Base-by-base conservation (phyloP, 2,888 invertebrate species). In the Mallateleia sp. region DNA sequence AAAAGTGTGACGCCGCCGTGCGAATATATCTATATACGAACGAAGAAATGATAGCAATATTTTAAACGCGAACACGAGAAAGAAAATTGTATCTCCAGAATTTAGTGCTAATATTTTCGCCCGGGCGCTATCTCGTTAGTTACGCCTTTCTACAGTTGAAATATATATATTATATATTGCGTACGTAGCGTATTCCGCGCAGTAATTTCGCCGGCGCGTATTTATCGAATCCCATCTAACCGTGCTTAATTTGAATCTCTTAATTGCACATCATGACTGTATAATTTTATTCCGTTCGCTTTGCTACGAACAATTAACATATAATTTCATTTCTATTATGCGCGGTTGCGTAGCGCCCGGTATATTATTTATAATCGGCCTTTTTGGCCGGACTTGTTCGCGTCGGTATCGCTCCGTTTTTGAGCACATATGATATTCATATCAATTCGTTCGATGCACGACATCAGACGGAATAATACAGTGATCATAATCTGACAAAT, bases 81-180 rank as follows among this genome's bases (percentile, higher is more conserved):
- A 81, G 88, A 88, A 88, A 82, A 88, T 88, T 85, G 82, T 85
- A 82, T 85, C 85, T 75, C 74, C 66, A 80, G 67, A 85, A 88
- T 88, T 88, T 88, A 85, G 82, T 78, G 88, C 81, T 85, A 88
- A 88, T 91, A 89, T 90, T 91, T 87, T 85, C 80, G 71, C 52
- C 25, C 45, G 28, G 75, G 67, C 50, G 28, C 66, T 80, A 47
- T 64, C 58, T 84, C 78, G 81, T 87, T 87, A 82, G 86, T 86
- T 82, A 84, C 81, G 80, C 69, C 80, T 77, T 74, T 74, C 85
- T 52, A 88, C 88, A 83, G 89, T 80, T 80, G 90, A 90, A 91
- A 72, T 67, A 72, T 67, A 67, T 78, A 88, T 91, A 77, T 87
- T 82, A 62, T 67, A 72, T 69, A 85, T 79, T 38, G 74, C 89